Percentiles rank a stretch among this genome's conserved stretches.
Conservation (phyloP, 2,113 vertebrate species). For the Oreochromis spilurus region DNA sequence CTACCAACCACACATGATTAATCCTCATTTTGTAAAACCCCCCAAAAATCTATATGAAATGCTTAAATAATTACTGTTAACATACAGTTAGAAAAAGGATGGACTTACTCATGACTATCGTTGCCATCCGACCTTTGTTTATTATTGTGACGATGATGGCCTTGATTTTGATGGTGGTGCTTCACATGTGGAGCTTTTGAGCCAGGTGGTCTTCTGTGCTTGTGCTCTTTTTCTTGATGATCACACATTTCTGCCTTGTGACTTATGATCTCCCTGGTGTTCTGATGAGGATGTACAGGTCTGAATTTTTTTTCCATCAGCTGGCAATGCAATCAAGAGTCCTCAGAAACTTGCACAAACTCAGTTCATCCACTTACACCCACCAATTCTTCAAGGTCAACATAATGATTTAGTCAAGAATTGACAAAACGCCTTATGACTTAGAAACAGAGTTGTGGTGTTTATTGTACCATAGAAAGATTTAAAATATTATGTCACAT, state of each 20-base stretch:
- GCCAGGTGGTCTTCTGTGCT: constrained; percentile 8
- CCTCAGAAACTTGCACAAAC: not conserved
- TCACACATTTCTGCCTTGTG: constrained; percentile 25
- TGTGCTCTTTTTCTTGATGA: constrained; percentile 10
- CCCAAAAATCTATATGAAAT: not conserved
- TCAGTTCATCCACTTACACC: not conserved
- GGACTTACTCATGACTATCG: constrained; percentile 50
- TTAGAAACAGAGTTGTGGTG: not conserved
- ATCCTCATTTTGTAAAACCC: not conserved
- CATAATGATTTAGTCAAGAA: not conserved
- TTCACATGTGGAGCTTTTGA: constrained; percentile 44
- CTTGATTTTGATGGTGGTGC: constrained; percentile 29
- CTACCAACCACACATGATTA: not conserved
- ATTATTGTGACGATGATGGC: constrained; percentile 13
- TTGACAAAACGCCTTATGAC: not conserved
- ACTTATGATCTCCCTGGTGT: not conserved
- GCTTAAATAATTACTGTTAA: not conserved
- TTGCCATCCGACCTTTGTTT: constrained; percentile 42
- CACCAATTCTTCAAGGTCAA: not conserved
- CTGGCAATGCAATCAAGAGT: constrained; percentile 11
- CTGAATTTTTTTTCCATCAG: constrained; percentile 58
- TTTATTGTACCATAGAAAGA: not conserved
- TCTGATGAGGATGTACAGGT: not conserved
- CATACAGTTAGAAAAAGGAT: not conserved
- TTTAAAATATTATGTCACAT: not conserved